Evolutionary conservation across 64 coral and sea anemone genomes (phyloP).

Genomic region (Montipora capricornis): DNA sequence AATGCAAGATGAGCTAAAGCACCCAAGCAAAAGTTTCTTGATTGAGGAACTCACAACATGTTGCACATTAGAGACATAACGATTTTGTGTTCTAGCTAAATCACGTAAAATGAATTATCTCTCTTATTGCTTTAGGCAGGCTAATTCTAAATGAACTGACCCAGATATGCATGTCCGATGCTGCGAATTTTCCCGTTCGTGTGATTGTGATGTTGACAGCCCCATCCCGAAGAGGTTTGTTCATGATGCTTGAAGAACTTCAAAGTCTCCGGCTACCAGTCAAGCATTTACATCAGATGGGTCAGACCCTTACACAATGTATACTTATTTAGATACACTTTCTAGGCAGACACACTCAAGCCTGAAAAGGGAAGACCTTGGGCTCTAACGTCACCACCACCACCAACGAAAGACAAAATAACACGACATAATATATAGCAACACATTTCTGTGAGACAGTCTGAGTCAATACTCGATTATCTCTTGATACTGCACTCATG

Average conservation of each 20-base stretch:
- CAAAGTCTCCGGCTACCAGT: neutral
- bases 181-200: neutral
- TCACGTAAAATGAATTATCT: too few species aligned
- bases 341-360: neutral
- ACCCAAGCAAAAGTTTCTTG: too few species aligned
- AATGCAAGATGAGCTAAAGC: too few species aligned
- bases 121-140: too few species aligned
- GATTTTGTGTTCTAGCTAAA: too few species aligned
- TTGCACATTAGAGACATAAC: too few species aligned
- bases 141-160: neutral
- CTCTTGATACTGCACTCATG: neutral
- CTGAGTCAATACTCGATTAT: neutral
- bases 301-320: neutral
- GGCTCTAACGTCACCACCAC: too few species aligned
- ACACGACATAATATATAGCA: neutral
- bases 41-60: too few species aligned
- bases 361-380: neutral
- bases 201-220: neutral
- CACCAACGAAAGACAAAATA: neutral
- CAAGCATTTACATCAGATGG: neutral
- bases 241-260: neutral
- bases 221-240: neutral
- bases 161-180: neutral
- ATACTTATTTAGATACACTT: neutral
- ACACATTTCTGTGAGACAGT: neutral